Conservation (phyloP, 92 coral and sea anemone genomes). For the Galaxea fascicularis region DNA sequence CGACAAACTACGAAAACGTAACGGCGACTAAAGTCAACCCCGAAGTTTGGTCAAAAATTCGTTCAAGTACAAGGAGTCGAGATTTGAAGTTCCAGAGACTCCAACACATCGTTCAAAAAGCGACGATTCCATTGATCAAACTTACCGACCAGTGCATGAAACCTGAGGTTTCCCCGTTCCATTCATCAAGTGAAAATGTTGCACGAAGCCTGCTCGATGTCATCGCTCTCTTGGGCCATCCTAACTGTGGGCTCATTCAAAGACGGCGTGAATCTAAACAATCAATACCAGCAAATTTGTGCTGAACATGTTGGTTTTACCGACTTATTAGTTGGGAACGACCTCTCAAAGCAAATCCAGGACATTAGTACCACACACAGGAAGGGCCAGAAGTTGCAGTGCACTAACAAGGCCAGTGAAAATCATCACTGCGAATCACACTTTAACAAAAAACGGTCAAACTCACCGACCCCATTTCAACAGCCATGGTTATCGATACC, state of each 20-base stretch:
- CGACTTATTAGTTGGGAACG: conserved; percentile 46
- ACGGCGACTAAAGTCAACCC: no score
- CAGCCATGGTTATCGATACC: no score
- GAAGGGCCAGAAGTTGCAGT: neutral
- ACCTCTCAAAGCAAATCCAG: conserved; percentile 45
- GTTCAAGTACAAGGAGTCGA: conserved; percentile 11
- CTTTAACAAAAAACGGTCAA: conserved; percentile 49
- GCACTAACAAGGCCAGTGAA: conserved; percentile 10
- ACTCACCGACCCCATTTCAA: neutral
- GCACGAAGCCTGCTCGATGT: no score
- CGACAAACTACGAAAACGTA: no score
- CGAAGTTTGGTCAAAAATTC: no score
- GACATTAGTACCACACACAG: conserved; percentile 2
- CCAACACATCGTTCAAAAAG: conserved; percentile 16
- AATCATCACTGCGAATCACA: conserved; percentile 7
- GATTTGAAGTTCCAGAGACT: conserved; percentile 1
- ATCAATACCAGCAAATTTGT: conserved; percentile 48
- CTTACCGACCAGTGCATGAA: no score
- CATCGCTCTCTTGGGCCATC: no score
- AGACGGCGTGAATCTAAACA: conserved; percentile 48
- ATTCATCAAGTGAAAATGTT: no score
- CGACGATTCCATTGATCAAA: no score
- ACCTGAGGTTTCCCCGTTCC: no score
- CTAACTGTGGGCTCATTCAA: no score
- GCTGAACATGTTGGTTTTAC: conserved; percentile 35